These are phyloP conservation scores for Hirtodrosophila histrioides DNA, from an alignment of 2,888 invertebrate species.

Conservation along the genomic window DNA sequence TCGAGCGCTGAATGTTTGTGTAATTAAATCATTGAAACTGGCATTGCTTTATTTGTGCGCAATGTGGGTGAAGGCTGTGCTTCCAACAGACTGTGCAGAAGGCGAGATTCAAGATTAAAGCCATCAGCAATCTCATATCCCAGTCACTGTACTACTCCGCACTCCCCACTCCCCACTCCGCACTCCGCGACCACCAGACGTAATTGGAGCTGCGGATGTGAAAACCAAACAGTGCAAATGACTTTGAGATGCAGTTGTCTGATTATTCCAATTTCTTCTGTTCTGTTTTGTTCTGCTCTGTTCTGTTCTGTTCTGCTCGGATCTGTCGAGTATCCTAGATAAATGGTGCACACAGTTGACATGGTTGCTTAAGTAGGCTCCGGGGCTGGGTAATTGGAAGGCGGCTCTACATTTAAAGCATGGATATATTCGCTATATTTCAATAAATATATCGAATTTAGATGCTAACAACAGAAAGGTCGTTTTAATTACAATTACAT, in stretches of 20 bases:
- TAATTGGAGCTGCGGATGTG: conserved; percentile 71
- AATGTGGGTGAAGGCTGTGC: conserved; percentile 37
- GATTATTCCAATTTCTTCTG: conserved; percentile 6
- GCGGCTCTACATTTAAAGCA: not conserved
- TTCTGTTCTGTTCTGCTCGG: not conserved
- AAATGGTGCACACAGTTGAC: conserved; percentile 22
- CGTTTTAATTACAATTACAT: too few relatives aligned
- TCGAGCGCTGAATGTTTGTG: conserved; percentile 39
- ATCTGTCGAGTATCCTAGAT: not conserved
- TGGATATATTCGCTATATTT: too few relatives aligned
- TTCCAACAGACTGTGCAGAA: not conserved
- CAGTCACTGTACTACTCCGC: conserved; percentile 21
- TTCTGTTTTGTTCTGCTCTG: not conserved
- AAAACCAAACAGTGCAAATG: conserved; percentile 63
- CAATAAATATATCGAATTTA: too few relatives aligned
- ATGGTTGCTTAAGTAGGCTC: conserved; percentile 18
- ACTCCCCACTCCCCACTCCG: not conserved
- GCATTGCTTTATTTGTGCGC: conserved; percentile 43
- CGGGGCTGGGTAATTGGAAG: conserved; percentile 27
- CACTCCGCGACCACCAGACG: conserved; percentile 43
- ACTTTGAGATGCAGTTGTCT: conserved; percentile 53
- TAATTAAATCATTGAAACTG: conserved; percentile 71
- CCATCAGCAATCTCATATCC: conserved; percentile 19
- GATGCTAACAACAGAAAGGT: too few relatives aligned
- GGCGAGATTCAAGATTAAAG: conserved; percentile 25